These are phyloP conservation scores for Dolichotis patagonum DNA, from an alignment of 2,113 vertebrate genomes.

Conservation along the genomic window DNA sequence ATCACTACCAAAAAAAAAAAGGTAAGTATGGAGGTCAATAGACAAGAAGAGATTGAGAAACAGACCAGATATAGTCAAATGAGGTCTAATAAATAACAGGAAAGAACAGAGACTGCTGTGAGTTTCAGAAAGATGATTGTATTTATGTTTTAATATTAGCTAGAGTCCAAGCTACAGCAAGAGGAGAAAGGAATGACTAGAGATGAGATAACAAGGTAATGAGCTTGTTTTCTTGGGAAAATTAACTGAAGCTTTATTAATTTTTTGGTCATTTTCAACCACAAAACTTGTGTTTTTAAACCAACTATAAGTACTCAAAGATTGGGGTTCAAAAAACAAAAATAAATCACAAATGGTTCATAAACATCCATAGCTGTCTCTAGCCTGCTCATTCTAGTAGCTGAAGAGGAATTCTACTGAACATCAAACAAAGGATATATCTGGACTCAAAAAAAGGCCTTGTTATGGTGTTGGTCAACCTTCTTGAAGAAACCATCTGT, in stretches of 20 bases:
- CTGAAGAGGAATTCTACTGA: background rate
- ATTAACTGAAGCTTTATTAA: background rate
- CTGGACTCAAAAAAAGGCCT: background rate
- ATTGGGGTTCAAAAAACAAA: constrained; percentile 41
- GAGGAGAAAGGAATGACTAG: background rate
- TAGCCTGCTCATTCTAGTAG: background rate
- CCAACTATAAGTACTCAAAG: constrained; percentile 23
- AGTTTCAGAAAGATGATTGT: background rate
- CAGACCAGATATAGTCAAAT: background rate
- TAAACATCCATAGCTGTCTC: background rate
- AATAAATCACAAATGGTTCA: background rate
- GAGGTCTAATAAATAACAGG: background rate
- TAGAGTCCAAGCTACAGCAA: background rate
- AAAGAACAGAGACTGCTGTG: background rate
- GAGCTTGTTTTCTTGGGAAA: background rate
- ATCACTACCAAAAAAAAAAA: background rate
- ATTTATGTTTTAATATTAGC: background rate
- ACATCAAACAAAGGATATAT: background rate
- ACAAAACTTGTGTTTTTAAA: constrained; percentile 48
- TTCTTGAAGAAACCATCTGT: background rate
- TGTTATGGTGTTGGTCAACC: background rate
- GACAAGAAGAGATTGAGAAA: background rate
- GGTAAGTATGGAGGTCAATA: background rate
- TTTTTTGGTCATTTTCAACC: background rate
- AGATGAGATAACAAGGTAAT: background rate